Evolutionary conservation across 2,113 vertebrate genomes (phyloP).

Genomic region (Hippocampus barbouri): DNA sequence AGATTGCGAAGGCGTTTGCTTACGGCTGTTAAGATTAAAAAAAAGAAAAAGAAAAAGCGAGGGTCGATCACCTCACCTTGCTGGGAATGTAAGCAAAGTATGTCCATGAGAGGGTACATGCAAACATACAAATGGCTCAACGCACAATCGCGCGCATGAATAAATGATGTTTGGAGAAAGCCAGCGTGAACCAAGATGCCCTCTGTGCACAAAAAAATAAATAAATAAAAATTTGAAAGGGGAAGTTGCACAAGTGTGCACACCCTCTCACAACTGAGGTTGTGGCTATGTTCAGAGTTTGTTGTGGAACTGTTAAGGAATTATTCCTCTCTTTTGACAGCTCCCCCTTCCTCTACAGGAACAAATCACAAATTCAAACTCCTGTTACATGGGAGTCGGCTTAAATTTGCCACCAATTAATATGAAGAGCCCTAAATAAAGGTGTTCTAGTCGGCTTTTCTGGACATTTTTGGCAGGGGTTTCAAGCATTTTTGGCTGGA

Average conservation of each 20-base stretch:
- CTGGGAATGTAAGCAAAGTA: conserved; percentile 25
- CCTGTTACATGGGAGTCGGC: too few relatives aligned
- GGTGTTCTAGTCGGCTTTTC: too few relatives aligned
- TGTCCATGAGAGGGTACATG: conserved; percentile 18
- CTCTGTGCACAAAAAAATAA: conserved; percentile 4
- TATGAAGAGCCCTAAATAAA: too few relatives aligned
- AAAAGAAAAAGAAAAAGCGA: not conserved
- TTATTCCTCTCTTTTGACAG: too few relatives aligned
- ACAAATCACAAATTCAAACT: too few relatives aligned
- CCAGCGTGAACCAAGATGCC: conserved; percentile 19
- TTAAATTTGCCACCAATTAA: too few relatives aligned
- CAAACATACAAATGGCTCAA: conserved; percentile 15
- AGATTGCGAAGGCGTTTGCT: not conserved
- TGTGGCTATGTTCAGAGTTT: too few relatives aligned
- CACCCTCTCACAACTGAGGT: not conserved
- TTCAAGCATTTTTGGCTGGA: too few relatives aligned
- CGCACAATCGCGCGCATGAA: conserved; percentile 35
- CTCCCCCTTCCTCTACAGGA: too few relatives aligned
- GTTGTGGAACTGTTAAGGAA: too few relatives aligned
- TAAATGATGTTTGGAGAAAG: conserved; percentile 60
- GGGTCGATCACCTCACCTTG: conserved; percentile 23
- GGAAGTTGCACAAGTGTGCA: not conserved
- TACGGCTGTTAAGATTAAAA: not conserved
- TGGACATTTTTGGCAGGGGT: too few relatives aligned
- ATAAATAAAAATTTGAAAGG: not conserved